Conservation (phyloP, 2,888 invertebrate genomes). For the Athrips mouffetella region DNA sequence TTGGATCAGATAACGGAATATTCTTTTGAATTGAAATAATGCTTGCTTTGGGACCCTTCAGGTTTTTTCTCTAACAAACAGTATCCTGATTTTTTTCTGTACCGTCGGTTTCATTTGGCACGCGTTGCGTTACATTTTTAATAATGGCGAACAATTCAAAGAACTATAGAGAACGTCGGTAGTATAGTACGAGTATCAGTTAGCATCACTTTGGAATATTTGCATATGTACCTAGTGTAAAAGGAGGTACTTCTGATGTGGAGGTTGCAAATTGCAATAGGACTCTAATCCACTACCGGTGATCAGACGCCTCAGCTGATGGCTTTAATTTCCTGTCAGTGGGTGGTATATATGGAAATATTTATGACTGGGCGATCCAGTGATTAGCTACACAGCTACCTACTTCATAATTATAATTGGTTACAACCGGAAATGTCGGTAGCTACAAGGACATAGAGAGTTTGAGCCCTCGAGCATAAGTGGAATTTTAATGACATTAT, state of each 20-base stretch:
- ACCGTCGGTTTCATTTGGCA: slow-evolving; percentile 42
- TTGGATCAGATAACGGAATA: slow-evolving; percentile 44
- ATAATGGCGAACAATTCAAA: slow-evolving; percentile 23
- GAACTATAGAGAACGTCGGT: slow-evolving; percentile 49
- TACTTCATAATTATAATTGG: slow-evolving; percentile 4
- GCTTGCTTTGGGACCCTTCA: slow-evolving; percentile 46
- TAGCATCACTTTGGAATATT: too few relatives aligned
- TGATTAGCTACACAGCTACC: slow-evolving; percentile 4
- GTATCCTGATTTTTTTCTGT: slow-evolving; percentile 46
- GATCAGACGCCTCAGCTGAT: slow-evolving; percentile 35
- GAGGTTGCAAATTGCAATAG: slow-evolving; percentile 44
- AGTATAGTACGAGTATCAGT: slow-evolving; percentile 36
- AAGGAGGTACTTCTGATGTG: not conserved
- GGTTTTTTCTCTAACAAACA: slow-evolving; percentile 47
- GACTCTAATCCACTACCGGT: slow-evolving; percentile 40
- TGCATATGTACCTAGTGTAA: not conserved
- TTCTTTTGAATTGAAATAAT: slow-evolving; percentile 45
- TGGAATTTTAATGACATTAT: too few relatives aligned
- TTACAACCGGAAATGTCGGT: slow-evolving; percentile 21
- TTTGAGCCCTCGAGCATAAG: too few relatives aligned
- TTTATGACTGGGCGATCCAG: slow-evolving; percentile 4
- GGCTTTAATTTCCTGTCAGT: slow-evolving; percentile 51
- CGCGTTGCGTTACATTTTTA: slow-evolving; percentile 54
- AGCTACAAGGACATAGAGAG: too few relatives aligned
- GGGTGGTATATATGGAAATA: slow-evolving; percentile 24